Conservation (phyloP, 2,113 vertebrate species). For the Pagrus major region DNA sequence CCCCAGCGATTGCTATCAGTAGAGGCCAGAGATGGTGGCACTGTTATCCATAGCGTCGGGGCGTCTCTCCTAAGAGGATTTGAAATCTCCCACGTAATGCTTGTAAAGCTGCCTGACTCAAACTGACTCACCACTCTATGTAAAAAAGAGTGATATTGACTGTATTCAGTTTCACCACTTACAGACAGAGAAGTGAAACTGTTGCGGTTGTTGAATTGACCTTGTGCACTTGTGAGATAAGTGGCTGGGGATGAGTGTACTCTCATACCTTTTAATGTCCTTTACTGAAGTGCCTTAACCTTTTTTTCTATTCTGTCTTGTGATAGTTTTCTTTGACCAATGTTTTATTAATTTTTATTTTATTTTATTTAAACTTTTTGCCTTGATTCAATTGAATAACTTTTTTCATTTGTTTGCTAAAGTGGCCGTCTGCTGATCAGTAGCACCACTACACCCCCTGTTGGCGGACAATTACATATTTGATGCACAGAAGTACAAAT, state of each 20-base stretch:
- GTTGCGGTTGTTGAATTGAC: background rate
- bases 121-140: conserved; percentile 1
- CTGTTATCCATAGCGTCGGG: conserved; percentile 46
- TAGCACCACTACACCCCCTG: too few species aligned
- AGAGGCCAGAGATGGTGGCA: conserved; percentile 40
- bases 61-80: conserved; percentile 75
- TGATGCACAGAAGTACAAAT: too few species aligned
- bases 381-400: too few species aligned
- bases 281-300: background rate
- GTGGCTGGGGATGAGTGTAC: background rate
- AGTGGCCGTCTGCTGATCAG: too few species aligned
- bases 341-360: background rate
- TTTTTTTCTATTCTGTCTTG: background rate
- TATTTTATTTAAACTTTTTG: background rate
- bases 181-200: conserved; percentile 40
- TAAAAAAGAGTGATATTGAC: background rate
- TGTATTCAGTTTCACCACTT: background rate
- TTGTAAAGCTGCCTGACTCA: conserved; percentile 38
- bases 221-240: background rate
- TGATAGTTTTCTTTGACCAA: background rate
- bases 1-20: conserved; percentile 44
- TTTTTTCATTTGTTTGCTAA: too few species aligned
- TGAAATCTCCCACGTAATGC: conserved; percentile 54
- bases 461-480: too few species aligned
- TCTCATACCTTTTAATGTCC: background rate